Conservation (phyloP, 1,140 invertebrate species). For the Varroa destructor region DNA sequence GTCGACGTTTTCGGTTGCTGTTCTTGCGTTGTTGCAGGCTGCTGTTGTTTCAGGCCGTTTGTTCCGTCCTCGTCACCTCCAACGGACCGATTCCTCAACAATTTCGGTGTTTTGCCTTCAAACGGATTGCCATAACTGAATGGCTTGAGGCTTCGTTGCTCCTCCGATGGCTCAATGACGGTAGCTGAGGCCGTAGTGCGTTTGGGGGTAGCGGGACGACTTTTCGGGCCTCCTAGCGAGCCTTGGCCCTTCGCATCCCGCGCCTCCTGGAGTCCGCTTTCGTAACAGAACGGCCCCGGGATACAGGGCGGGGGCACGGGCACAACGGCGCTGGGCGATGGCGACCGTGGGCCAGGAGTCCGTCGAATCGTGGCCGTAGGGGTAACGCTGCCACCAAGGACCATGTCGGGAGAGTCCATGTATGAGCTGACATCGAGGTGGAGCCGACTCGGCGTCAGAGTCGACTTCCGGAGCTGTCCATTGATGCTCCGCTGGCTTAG, state of each 20-base stretch:
- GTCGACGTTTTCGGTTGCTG: no score
- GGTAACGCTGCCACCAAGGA: slow-evolving; percentile 24
- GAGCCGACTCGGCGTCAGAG: slow-evolving; percentile 7
- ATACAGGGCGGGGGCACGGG: slow-evolving; percentile 22
- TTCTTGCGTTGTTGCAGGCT: no score
- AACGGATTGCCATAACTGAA: slow-evolving; percentile 26
- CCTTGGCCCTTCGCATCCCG: no score
- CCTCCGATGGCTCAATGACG: slow-evolving; percentile 19
- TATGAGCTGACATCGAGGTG: slow-evolving; percentile 26
- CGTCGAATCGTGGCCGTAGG: slow-evolving; percentile 12
- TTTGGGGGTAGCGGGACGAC: slow-evolving; percentile 19
- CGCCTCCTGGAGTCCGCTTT: slow-evolving; percentile 7
- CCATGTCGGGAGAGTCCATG: slow-evolving; percentile 21
- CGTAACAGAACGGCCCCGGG: slow-evolving; percentile 26
- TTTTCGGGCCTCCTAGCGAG: slow-evolving; percentile 4
- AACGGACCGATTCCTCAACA: background rate
- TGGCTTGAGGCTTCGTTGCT: slow-evolving; percentile 15
- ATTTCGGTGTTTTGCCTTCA: background rate
- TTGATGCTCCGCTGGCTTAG: slow-evolving; percentile 9
- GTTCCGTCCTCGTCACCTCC: background rate
- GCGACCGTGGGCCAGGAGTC: slow-evolving; percentile 21
- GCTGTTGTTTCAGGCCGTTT: background rate
- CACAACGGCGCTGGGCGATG: slow-evolving; percentile 11
- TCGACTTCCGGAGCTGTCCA: slow-evolving; percentile 14
- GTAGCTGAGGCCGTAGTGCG: background rate